Conservation (phyloP, 2,888 invertebrate species). For the Nephrotoma appendiculata region DNA sequence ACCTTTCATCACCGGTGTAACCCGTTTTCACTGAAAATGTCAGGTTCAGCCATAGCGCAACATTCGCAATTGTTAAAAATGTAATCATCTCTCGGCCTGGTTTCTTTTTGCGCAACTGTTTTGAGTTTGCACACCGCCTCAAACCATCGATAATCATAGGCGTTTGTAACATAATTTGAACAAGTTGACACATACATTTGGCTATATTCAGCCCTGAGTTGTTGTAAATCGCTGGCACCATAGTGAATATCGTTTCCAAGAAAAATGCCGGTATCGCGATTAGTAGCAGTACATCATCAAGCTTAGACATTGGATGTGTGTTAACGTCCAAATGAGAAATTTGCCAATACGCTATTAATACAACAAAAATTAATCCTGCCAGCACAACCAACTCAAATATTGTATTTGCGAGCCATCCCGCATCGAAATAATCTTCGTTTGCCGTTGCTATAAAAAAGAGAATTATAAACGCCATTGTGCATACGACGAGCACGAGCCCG, state of each 20-base stretch:
- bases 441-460: slow-evolving; percentile 42
- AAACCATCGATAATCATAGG: slow-evolving; percentile 57
- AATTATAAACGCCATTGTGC: slow-evolving; percentile 43
- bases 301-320: slow-evolving; percentile 43
- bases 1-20: slow-evolving; percentile 33
- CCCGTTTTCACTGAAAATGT: slow-evolving; percentile 47
- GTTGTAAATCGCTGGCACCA: slow-evolving; percentile 46
- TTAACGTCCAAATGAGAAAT: slow-evolving; percentile 50
- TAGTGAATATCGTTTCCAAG: slow-evolving; percentile 50
- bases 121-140: slow-evolving; percentile 54
- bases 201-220: slow-evolving; percentile 36
- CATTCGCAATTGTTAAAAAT: slow-evolving; percentile 59
- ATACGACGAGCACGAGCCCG: slow-evolving; percentile 37
- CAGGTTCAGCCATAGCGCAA: slow-evolving; percentile 61
- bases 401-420: slow-evolving; percentile 37
- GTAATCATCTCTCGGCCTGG: slow-evolving; percentile 63
- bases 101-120: slow-evolving; percentile 45
- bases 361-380: slow-evolving; percentile 40
- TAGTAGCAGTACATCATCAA: slow-evolving; percentile 56
- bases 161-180: slow-evolving; percentile 60
- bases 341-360: slow-evolving; percentile 45
- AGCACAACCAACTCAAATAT: slow-evolving; percentile 40
- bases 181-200: slow-evolving; percentile 40
- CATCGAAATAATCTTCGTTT: slow-evolving; percentile 36
- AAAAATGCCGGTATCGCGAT: slow-evolving; percentile 60